phyloP scores from a whole-genome alignment of 1,140 invertebrate genomes.

The Ridgeia piscesae region DNA sequence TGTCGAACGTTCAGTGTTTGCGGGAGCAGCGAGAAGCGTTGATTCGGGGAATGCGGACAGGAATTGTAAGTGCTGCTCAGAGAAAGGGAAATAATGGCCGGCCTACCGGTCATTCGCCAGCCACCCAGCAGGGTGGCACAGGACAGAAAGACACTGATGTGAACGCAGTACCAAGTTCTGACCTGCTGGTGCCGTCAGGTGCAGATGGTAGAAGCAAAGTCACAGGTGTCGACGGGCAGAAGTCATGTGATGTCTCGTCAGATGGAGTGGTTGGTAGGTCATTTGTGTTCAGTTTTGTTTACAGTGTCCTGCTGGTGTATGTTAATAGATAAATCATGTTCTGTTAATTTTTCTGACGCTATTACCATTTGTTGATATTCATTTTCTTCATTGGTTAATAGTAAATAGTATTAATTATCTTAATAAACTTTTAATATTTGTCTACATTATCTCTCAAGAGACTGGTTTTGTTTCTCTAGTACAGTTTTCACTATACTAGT shows the following conservation, averaged over 20 bases:
- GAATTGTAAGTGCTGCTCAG: not conserved
- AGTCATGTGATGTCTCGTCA: not conserved
- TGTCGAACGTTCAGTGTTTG: not conserved
- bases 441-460: too few species aligned
- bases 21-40: not conserved
- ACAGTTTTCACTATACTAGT: too few species aligned
- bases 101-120: not conserved
- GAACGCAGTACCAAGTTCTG: not conserved
- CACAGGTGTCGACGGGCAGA: not conserved
- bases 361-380: not conserved
- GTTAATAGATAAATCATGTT: not conserved
- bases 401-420: too few species aligned
- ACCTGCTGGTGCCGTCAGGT: not conserved
- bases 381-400: not conserved
- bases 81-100: not conserved
- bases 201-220: not conserved
- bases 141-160: not conserved
- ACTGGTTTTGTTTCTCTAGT: not conserved
- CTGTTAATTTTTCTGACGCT: not conserved
- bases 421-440: too few species aligned
- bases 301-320: not conserved
- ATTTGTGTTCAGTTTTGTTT: not conserved
- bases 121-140: not conserved
- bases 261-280: not conserved
- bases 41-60: not conserved